phyloP scores from a whole-genome alignment of 2,888 invertebrate species.

The Capitulum mitella region DNA sequence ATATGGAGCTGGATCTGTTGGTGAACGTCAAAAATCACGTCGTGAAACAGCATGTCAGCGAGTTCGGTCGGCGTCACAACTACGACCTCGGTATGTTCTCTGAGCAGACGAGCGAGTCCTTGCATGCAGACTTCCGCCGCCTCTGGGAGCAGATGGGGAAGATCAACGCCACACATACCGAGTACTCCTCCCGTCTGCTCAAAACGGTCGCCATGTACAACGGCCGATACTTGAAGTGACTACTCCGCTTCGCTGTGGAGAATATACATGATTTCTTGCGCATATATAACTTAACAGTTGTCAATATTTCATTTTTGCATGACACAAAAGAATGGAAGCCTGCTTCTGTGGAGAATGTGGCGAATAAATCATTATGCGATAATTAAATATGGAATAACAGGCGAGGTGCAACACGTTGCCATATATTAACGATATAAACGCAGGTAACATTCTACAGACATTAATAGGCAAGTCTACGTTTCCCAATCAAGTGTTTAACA shows the following conservation, averaged over 20 bases:
- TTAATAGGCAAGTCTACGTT: background rate
- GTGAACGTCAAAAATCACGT: background rate
- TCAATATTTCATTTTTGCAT: background rate
- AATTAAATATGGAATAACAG: background rate
- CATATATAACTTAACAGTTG: background rate
- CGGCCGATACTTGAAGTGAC: background rate
- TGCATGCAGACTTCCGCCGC: background rate
- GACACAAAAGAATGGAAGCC: background rate
- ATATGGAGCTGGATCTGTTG: background rate
- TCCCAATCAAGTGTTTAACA: background rate
- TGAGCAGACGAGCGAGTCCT: background rate
- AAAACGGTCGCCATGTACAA: background rate
- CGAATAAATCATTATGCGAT: background rate
- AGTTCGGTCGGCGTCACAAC: background rate
- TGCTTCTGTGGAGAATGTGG: background rate
- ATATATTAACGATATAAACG: background rate
- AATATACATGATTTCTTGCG: background rate
- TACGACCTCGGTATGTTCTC: background rate
- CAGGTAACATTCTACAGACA: background rate
- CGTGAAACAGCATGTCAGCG: background rate
- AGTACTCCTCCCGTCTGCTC: background rate
- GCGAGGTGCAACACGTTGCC: background rate
- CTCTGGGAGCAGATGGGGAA: background rate
- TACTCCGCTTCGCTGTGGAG: background rate
- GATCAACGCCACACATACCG: background rate